Percentiles rank a stretch among this genome's conserved stretches.
These are phyloP conservation scores for Progne subis DNA, from an alignment of 2,113 vertebrate genomes.

Conservation along the genomic window DNA sequence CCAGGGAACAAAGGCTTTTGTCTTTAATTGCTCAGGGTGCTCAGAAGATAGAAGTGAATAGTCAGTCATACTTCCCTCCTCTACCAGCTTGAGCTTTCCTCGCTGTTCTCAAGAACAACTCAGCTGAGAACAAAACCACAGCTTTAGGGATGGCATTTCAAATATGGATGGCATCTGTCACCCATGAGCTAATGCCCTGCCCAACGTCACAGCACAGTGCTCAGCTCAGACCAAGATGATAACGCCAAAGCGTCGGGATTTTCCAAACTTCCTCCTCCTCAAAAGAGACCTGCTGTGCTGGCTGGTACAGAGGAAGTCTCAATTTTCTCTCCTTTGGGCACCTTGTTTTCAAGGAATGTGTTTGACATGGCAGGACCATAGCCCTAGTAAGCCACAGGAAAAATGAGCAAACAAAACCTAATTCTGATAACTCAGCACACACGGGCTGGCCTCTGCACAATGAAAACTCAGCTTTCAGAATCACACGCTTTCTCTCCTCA, in stretches of 20 bases:
- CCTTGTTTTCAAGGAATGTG: background rate
- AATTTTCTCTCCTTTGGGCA: background rate
- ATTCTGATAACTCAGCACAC: background rate
- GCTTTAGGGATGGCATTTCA: background rate
- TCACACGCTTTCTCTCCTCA: background rate
- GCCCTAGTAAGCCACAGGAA: background rate
- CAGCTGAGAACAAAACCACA: background rate
- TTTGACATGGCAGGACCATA: background rate
- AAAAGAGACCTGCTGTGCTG: background rate
- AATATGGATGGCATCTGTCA: background rate
- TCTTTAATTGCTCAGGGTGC: constrained; percentile 8
- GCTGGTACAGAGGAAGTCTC: background rate
- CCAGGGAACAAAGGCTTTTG: constrained; percentile 30
- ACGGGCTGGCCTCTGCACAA: background rate
- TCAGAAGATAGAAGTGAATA: background rate
- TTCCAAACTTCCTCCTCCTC: background rate
- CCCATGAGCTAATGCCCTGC: background rate
- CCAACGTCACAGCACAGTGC: background rate
- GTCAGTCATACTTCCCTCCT: background rate
- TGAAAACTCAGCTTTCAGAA: background rate
- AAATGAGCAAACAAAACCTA: background rate
- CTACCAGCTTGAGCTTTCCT: background rate
- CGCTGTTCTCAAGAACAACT: background rate
- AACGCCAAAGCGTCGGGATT: background rate
- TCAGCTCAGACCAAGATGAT: background rate